Evolutionary conservation across 2,113 vertebrate genomes (phyloP), one percentile per base, ranked within the genome.

Genomic region (Columba livia): DNA sequence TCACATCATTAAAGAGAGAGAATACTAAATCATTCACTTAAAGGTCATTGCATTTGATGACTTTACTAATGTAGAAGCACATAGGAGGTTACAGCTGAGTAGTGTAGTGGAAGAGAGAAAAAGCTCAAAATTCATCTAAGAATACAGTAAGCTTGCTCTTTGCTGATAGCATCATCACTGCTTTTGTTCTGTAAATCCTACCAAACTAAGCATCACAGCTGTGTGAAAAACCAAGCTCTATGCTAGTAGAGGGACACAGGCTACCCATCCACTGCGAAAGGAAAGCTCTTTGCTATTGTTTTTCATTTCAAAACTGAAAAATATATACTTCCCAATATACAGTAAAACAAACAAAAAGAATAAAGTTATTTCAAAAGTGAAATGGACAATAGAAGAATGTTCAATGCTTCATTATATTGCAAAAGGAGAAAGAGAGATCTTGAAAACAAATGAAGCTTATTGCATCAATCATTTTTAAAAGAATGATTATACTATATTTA

Each of bases 401-500:
- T 58, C 31, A 65, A 32, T 36, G 12, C 11, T 69, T 75, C 4
- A 6, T 67, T 24, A 32, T 15, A 66, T 11, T 58, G 32, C 47
- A 79, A 86, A 85, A 93, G 13, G 56, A 78, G 36, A 61, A 69
- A 56, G 15, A 34, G 24, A 53, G 32, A 9, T 51, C 54, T 73
- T 90, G 79, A 61, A 92, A 94, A 58, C n/a, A 73, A 79, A 13
- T 69, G 12, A 88, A 47, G 47, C 28, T 79, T 53, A 12, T 8
- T 65, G 40, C 53, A 88, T 72, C 4, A 19, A 75, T 95, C 38
- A 90, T 93, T 93, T 85, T 79, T 17, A 62, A 69, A 95, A 73
- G 3, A 78, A 79, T 73, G 47, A 77, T 31, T 24, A 64, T 62
- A 51, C 91, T 90, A 77, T 94, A 82, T 94, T 94, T 95, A 90